Evolutionary conservation across 23 tunicate species (phyloP), one percentile per base, ranked within the genome.

Genomic region (Corella eumyota): DNA sequence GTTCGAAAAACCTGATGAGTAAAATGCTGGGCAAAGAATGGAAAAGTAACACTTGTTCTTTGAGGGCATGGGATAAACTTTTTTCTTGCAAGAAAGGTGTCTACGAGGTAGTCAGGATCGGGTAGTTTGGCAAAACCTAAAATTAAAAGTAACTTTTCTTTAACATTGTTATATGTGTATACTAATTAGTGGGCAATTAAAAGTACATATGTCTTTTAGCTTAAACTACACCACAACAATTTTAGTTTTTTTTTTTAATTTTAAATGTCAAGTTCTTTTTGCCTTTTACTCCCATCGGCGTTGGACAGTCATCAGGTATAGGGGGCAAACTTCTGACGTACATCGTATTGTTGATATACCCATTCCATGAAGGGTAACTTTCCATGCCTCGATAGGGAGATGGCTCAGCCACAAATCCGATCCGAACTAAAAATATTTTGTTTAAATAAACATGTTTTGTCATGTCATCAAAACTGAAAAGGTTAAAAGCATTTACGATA

Each of bases 211-310:
- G n/a, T n/a, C n/a, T n/a, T n/a, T n/a, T n/a, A n/a, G n/a, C n/a
- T n/a, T n/a, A n/a, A n/a, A n/a, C n/a, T n/a, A n/a, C n/a, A n/a
- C n/a, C n/a, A n/a, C n/a, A n/a, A n/a, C n/a, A n/a, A n/a, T n/a
- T n/a, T n/a, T n/a, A n/a, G n/a, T n/a, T n/a, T n/a, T n/a, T n/a
- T n/a, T n/a, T n/a, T n/a, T n/a, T n/a, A n/a, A n/a, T n/a, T n/a
- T n/a, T n/a, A n/a, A 40, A 40, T 40, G 7, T 7, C 6, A 60
- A 7, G 9, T 22, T 54, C 11, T 13, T 22, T 36, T 30, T 30
- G 67, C 83, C 83, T 38, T 56, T 67, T 13, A 60, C 61, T 11
- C 83, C 83, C 83, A 76, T 76, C 3, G 83, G 83, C 44, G 65
- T 60, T 6, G 83, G 83, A 30, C 83, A 76, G 38, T 68, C 59